These are phyloP conservation scores for Beris morrisii DNA, from an alignment of 2,888 invertebrate species.

Conservation along the genomic window DNA sequence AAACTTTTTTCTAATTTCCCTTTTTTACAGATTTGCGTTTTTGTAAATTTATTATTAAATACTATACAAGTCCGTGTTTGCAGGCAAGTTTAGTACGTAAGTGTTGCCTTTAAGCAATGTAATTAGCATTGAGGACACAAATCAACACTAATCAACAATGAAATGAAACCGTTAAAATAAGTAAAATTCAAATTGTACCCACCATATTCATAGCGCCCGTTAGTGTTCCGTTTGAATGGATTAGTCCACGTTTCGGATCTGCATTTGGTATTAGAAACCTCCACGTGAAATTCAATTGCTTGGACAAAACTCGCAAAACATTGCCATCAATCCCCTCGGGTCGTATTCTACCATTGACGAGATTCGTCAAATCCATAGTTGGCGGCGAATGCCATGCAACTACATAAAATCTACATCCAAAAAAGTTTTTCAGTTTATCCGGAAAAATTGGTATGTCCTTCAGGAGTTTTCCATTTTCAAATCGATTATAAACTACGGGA, in stretches of 20 bases:
- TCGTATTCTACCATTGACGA: constrained; percentile 21
- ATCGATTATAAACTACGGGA: constrained; percentile 15
- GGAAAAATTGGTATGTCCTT: constrained; percentile 31
- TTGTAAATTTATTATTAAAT: no score
- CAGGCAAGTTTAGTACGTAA: no score
- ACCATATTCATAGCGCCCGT: constrained; percentile 36
- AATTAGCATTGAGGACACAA: no score
- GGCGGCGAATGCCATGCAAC: constrained; percentile 34
- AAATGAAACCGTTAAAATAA: no score
- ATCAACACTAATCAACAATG: no score
- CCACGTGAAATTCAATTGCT: constrained; percentile 34
- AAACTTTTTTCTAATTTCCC: no score
- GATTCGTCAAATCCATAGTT: constrained; percentile 10
- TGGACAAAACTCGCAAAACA: constrained; percentile 29
- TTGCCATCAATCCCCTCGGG: constrained; percentile 35
- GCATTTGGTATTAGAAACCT: background rate
- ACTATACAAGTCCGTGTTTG: no score
- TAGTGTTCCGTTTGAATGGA: constrained; percentile 31
- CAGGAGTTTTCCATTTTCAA: constrained; percentile 2
- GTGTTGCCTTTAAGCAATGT: no score
- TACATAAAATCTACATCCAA: constrained; percentile 30
- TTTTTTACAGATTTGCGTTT: no score
- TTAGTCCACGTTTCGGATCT: constrained; percentile 24
- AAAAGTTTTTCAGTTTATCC: constrained; percentile 32
- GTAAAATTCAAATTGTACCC: background rate